phyloP scores from a whole-genome alignment of 1,140 invertebrate genomes.

The Gonatopus flavifemur region DNA sequence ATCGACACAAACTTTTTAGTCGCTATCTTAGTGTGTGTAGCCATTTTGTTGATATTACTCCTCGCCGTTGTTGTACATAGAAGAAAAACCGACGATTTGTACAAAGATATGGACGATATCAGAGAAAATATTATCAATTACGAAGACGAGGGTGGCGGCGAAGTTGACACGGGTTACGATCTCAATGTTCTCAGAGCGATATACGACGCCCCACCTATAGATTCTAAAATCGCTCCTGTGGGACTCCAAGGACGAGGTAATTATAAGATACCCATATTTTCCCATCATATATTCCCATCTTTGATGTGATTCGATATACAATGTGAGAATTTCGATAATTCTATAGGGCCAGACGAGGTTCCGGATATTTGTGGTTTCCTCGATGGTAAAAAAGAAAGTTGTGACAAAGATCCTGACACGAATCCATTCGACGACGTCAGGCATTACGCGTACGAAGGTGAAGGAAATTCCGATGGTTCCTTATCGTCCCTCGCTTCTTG shows the following conservation, averaged over 20 bases:
- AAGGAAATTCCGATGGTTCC: conserved; percentile 88
- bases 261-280: background rate
- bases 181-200: conserved; percentile 81
- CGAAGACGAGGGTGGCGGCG: conserved; percentile 95
- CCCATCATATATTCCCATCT: background rate
- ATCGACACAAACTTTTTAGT: conserved; percentile 83
- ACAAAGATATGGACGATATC: conserved; percentile 94
- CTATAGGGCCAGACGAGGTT: conserved; percentile 60
- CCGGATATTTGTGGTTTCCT: conserved; percentile 91
- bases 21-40: conserved; percentile 79
- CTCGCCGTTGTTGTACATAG: conserved; percentile 85
- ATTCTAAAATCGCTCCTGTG: conserved; percentile 47
- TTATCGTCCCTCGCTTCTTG: conserved; percentile 90
- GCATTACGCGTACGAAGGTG: conserved; percentile 95
- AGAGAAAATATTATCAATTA: conserved; percentile 97
- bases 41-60: conserved; percentile 77
- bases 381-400: conserved; percentile 83
- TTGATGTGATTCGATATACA: background rate
- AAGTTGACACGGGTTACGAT: conserved; percentile 93
- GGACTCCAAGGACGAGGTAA: conserved; percentile 51
- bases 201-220: conserved; percentile 64
- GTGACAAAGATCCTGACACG: conserved; percentile 86
- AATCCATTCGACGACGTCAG: conserved; percentile 93
- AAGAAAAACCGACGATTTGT: conserved; percentile 79
- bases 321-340: background rate